Evolutionary conservation across 1,140 invertebrate species (phyloP).

Genomic region (Asbolus verrucosus): DNA sequence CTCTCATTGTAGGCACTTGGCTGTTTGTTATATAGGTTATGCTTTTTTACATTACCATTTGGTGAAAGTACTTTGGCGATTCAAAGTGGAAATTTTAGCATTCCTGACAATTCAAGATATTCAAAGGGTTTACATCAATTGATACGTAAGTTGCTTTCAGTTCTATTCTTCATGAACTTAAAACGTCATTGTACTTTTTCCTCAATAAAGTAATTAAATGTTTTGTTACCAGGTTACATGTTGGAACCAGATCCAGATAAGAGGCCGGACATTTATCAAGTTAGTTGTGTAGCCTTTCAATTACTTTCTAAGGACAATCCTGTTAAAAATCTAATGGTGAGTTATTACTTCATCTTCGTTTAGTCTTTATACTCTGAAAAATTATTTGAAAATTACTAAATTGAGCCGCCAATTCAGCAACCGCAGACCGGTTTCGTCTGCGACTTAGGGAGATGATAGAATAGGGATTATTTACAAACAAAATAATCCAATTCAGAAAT

Average conservation of each 20-base stretch:
- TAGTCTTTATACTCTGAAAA: too few species aligned
- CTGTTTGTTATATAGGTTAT: slow-evolving; percentile 91
- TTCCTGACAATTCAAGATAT: slow-evolving; percentile 87
- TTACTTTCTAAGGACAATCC: slow-evolving; percentile 81
- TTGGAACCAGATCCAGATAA: slow-evolving; percentile 85
- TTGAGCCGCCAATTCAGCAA: too few species aligned
- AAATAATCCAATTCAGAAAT: too few species aligned
- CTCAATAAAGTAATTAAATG: neutral
- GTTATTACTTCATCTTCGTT: too few species aligned
- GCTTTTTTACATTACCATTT: slow-evolving; percentile 93
- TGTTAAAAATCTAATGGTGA: slow-evolving; percentile 86
- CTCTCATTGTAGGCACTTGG: slow-evolving; percentile 79
- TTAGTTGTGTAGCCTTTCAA: slow-evolving; percentile 83
- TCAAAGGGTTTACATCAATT: slow-evolving; percentile 72
- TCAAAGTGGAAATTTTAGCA: slow-evolving; percentile 89
- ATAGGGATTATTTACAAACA: too few species aligned
- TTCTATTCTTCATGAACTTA: slow-evolving; percentile 43
- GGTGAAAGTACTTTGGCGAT: slow-evolving; percentile 94
- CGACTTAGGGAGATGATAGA: too few species aligned
- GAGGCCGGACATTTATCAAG: slow-evolving; percentile 92
- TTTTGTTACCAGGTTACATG: slow-evolving; percentile 77
- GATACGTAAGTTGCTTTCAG: slow-evolving; percentile 68
- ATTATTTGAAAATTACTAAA: too few species aligned
- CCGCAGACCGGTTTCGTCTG: too few species aligned
- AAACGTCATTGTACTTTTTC: slow-evolving; percentile 47